Conservation (phyloP, 1,140 invertebrate genomes). For the Tribolium castaneum region DNA sequence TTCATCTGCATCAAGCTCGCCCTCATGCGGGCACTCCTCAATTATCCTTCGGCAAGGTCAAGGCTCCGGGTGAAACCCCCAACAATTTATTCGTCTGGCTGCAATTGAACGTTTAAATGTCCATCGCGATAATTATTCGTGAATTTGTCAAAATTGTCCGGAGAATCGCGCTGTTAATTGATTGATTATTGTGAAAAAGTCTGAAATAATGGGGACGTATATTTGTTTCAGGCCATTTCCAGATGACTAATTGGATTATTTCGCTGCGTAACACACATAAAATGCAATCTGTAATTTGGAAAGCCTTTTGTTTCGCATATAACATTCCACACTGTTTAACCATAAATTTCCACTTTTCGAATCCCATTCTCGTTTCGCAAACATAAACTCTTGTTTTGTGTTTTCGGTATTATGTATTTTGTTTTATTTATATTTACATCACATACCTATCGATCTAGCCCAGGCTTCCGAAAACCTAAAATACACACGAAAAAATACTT, state of each 20-base stretch:
- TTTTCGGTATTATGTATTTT: constrained; percentile 19
- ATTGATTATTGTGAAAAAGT: constrained; percentile 45
- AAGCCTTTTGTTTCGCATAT: constrained; percentile 46
- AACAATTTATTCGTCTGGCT: not conserved
- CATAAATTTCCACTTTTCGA: constrained; percentile 35
- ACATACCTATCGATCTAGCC: not conserved
- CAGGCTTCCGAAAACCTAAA: not conserved
- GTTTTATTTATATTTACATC: constrained; percentile 25
- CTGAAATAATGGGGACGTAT: constrained; percentile 46
- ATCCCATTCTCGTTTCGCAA: constrained; percentile 22
- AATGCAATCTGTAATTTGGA: constrained; percentile 49
- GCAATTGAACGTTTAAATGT: constrained; percentile 5
- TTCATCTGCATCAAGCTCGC: not conserved
- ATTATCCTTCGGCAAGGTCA: not conserved
- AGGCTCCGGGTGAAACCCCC: not conserved
- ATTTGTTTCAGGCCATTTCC: constrained; percentile 50
- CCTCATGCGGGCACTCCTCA: constrained; percentile 6
- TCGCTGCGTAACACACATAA: constrained; percentile 46
- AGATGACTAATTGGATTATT: constrained; percentile 50
- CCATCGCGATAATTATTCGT: constrained; percentile 1
- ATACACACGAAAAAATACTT: not conserved
- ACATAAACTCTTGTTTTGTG: constrained; percentile 13
- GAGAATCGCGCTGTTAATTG: constrained; percentile 18
- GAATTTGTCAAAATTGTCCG: constrained; percentile 17
- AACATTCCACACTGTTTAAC: constrained; percentile 39